These are phyloP conservation scores for Urocynchramus pylzowi DNA, from an alignment of 2,113 vertebrate species.

Conservation along the genomic window DNA sequence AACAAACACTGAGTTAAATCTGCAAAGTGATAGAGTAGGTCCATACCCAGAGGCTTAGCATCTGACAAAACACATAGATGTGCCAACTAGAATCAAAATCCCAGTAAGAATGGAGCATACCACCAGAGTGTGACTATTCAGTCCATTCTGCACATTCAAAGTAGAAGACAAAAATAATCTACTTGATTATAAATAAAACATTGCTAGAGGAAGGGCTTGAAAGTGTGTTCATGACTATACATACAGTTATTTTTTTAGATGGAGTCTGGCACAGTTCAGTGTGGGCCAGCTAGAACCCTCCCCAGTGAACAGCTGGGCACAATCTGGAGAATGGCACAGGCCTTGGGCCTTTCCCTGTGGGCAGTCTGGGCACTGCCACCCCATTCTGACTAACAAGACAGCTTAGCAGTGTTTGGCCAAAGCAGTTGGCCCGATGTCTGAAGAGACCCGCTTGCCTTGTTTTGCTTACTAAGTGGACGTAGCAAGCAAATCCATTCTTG, in stretches of 20 bases:
- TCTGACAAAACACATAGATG: background rate
- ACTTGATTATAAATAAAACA: background rate
- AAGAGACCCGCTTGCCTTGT: background rate
- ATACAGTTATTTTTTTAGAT: rapidly evolving
- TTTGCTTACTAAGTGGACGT: background rate
- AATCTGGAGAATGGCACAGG: background rate
- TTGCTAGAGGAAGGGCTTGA: background rate
- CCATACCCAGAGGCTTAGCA: background rate
- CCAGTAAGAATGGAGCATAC: background rate
- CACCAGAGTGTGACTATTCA: background rate
- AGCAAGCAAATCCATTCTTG: background rate
- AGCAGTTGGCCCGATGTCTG: background rate
- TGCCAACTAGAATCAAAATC: background rate
- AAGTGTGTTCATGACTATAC: background rate
- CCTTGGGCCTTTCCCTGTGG: background rate
- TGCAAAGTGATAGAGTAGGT: background rate
- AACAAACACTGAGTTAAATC: background rate
- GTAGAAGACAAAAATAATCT: background rate
- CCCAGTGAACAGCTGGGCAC: background rate
- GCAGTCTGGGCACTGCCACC: background rate
- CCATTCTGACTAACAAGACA: background rate
- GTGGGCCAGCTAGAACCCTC: background rate
- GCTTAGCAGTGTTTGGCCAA: background rate
- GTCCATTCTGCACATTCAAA: background rate
- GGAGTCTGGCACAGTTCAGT: background rate